A percentile compares a stretch with the other conserved stretches of the same genome.
These are phyloP conservation scores for Gobiocypris rarus DNA, from an alignment of 2,113 vertebrate genomes.

Conservation along the genomic window DNA sequence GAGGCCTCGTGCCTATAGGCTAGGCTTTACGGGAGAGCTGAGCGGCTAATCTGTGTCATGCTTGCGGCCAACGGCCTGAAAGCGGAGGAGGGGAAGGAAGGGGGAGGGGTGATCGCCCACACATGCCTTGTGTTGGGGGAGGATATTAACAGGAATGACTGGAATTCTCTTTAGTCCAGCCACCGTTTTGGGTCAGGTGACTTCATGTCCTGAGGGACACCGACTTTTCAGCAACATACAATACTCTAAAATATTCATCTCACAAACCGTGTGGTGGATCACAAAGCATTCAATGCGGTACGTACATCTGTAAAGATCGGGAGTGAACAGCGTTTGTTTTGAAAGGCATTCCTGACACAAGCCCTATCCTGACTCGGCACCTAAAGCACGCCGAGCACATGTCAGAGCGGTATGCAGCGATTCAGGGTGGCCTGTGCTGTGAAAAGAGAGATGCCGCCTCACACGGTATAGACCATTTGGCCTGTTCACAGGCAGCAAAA, in stretches of 20 bases:
- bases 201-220: slow-evolving; percentile 48
- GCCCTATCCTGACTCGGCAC: slow-evolving; percentile 61
- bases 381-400: slow-evolving; percentile 19
- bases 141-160: slow-evolving; percentile 60
- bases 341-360: slow-evolving; percentile 61
- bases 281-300: neutral
- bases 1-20: slow-evolving; percentile 22
- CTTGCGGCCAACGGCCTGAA: slow-evolving; percentile 43
- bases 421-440: slow-evolving; percentile 28
- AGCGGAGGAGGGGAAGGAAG: slow-evolving; percentile 38
- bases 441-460: slow-evolving; percentile 24
- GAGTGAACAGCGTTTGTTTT: slow-evolving; percentile 45
- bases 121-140: slow-evolving; percentile 60
- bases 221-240: neutral
- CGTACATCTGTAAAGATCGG: slow-evolving; percentile 13
- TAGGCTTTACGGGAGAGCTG: slow-evolving; percentile 39
- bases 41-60: slow-evolving; percentile 62
- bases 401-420: slow-evolving; percentile 22
- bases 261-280: neutral
- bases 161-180: slow-evolving; percentile 61
- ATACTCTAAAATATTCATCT: neutral
- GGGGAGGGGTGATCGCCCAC: slow-evolving; percentile 52
- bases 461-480: slow-evolving; percentile 39
- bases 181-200: slow-evolving; percentile 57
- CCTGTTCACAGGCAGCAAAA: slow-evolving; percentile 35